These are phyloP conservation scores for Oreochromis mossambicus DNA, from an alignment of 2,797 vertebrate genomes.

Conservation along the genomic window DNA sequence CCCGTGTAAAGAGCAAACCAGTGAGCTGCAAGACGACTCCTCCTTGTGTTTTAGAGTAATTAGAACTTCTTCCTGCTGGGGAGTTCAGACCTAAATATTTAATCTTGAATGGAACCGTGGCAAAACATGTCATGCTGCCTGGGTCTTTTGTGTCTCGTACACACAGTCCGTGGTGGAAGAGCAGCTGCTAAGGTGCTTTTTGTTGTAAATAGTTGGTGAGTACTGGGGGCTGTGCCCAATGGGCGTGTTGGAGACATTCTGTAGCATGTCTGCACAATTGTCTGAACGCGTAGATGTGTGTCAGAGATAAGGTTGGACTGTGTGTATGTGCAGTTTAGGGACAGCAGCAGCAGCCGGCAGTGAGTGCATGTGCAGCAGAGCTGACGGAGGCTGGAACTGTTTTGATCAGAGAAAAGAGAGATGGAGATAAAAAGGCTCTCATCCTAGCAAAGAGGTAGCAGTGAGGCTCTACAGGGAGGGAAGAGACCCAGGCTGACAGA, in stretches of 20 bases:
- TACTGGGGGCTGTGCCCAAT: neutral
- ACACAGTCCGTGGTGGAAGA: conserved; percentile 15
- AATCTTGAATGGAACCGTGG: conserved; percentile 57
- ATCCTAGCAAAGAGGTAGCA: conserved; percentile 27
- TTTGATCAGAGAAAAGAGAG: conserved; percentile 59
- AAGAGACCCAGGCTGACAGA: conserved; percentile 26
- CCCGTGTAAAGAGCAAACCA: conserved; percentile 25
- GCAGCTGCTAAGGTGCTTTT: conserved; percentile 42
- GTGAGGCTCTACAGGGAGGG: conserved; percentile 17
- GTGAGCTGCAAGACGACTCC: conserved; percentile 59
- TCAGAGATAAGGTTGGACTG: conserved; percentile 19
- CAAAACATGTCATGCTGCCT: conserved; percentile 68
- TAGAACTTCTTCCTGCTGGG: conserved; percentile 65
- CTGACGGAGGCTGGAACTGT: conserved; percentile 24
- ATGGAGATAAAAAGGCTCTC: conserved; percentile 48
- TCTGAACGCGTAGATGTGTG: conserved; percentile 31
- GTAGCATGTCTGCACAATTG: conserved; percentile 8
- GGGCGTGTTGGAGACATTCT: conserved; percentile 9
- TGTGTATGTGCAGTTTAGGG: conserved; percentile 6
- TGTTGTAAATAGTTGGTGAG: conserved; percentile 1
- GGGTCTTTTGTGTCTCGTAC: conserved; percentile 51
- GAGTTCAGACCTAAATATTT: conserved; percentile 72
- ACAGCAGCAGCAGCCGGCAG: neutral
- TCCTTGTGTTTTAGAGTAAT: conserved; percentile 63
- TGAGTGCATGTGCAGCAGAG: neutral